phyloP scores from a whole-genome alignment of 2,888 invertebrate species.

The Eupsilia transversa region DNA sequence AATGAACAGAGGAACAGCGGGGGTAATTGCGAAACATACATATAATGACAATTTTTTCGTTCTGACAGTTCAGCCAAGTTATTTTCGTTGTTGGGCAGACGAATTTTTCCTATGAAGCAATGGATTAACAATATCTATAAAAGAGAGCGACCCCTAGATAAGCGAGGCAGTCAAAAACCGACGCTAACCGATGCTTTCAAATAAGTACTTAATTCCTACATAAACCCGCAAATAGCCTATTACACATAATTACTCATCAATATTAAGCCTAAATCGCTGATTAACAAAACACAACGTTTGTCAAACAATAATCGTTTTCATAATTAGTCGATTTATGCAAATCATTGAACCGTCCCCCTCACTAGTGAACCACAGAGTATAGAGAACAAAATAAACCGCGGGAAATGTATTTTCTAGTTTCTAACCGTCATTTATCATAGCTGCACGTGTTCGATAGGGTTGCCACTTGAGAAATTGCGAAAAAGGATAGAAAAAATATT shows the following conservation, averaged over 20 bases:
- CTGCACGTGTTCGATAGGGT: constrained; percentile 59
- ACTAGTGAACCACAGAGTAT: constrained; percentile 50
- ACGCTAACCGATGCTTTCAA: not conserved
- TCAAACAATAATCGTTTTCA: constrained; percentile 44
- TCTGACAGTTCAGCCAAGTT: too few species aligned
- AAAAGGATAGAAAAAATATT: constrained; percentile 7
- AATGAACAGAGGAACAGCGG: not conserved
- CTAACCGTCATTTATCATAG: constrained; percentile 68
- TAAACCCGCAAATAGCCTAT: constrained; percentile 28
- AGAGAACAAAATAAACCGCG: constrained; percentile 56
- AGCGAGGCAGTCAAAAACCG: not conserved
- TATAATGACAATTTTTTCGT: too few species aligned
- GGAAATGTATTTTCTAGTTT: constrained; percentile 65
- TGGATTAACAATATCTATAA: not conserved
- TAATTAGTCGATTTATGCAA: constrained; percentile 65
- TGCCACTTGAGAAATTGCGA: constrained; percentile 54
- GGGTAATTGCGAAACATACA: not conserved
- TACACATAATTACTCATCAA: constrained; percentile 22
- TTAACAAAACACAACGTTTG: constrained; percentile 29
- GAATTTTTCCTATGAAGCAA: not conserved
- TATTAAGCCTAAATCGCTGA: constrained; percentile 16
- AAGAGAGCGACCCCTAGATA: not conserved
- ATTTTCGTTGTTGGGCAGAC: not conserved
- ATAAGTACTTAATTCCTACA: constrained; percentile 1
- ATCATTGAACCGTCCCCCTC: constrained; percentile 49